phyloP scores from a whole-genome alignment of 1,140 invertebrate species.

The Lysiphlebus fabarum region DNA sequence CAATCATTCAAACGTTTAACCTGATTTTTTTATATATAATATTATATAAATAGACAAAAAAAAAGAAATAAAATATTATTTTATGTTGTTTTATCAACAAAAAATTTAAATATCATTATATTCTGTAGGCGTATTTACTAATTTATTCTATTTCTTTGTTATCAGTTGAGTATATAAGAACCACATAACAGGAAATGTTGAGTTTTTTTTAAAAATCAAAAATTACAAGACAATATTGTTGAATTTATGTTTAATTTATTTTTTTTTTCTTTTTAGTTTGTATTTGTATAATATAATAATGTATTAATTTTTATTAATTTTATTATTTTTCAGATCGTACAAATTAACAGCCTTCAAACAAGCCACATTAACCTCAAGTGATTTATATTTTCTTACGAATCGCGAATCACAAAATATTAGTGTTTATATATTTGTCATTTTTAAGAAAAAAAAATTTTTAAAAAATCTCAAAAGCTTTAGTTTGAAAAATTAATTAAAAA shows the following conservation, averaged over 20 bases:
- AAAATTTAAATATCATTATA: too few relatives aligned
- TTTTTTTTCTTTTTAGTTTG: neutral
- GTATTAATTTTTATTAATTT: constrained; percentile 18
- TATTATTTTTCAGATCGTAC: constrained; percentile 55
- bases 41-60: too few relatives aligned
- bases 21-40: too few relatives aligned
- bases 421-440: constrained; percentile 51
- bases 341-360: constrained; percentile 58
- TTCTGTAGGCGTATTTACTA: too few relatives aligned
- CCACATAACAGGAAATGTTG: neutral
- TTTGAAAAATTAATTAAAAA: constrained; percentile 27
- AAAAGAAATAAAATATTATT: too few relatives aligned
- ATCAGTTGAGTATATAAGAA: too few relatives aligned
- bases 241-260: neutral
- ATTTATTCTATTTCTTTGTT: too few relatives aligned
- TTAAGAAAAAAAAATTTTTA: too few relatives aligned
- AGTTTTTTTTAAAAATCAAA: too few relatives aligned
- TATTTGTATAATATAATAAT: neutral
- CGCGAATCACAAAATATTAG: constrained; percentile 52
- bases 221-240: too few relatives aligned
- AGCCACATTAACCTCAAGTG: constrained; percentile 59
- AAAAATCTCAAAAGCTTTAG: constrained; percentile 33
- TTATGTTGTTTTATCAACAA: too few relatives aligned
- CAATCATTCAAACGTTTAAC: too few relatives aligned
- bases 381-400: constrained; percentile 58